phyloP scores from a whole-genome alignment of 2,797 vertebrate species.

The Arremon aurantiirostris region DNA sequence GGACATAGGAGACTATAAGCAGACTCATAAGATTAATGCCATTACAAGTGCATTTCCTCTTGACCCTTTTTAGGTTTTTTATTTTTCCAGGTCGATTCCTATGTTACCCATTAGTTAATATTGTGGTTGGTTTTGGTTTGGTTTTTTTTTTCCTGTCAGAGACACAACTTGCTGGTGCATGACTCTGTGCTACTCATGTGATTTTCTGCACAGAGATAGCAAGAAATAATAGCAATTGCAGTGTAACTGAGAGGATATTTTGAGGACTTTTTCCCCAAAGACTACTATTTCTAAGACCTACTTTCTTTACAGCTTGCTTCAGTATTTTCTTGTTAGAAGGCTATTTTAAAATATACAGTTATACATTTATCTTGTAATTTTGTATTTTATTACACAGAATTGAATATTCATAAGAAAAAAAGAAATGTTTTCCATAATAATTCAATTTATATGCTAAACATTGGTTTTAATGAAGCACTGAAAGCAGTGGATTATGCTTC shows the following conservation, averaged over 20 bases:
- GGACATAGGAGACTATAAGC: background rate
- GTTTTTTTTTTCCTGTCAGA: background rate
- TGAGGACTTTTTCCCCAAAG: background rate
- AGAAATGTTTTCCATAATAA: background rate
- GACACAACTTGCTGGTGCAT: background rate
- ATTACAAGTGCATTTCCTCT: background rate
- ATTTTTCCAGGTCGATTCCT: background rate
- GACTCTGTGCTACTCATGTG: background rate
- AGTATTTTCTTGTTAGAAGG: background rate
- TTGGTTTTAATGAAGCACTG: background rate
- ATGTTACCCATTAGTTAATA: background rate
- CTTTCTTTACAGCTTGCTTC: background rate
- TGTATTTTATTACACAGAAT: background rate
- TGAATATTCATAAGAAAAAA: background rate
- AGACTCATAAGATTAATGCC: slow-evolving; percentile 1
- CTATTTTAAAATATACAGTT: background rate
- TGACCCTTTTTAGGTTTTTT: background rate
- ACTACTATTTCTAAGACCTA: background rate
- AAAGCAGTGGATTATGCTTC: background rate
- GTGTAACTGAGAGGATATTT: background rate
- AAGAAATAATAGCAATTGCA: background rate
- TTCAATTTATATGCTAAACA: background rate
- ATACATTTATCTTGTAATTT: background rate
- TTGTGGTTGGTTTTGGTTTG: background rate
- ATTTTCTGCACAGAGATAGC: background rate